Evolutionary conservation across 1,140 invertebrate species (phyloP), one percentile per base, ranked within the genome.

Genomic region (Bombus difficillimus): DNA sequence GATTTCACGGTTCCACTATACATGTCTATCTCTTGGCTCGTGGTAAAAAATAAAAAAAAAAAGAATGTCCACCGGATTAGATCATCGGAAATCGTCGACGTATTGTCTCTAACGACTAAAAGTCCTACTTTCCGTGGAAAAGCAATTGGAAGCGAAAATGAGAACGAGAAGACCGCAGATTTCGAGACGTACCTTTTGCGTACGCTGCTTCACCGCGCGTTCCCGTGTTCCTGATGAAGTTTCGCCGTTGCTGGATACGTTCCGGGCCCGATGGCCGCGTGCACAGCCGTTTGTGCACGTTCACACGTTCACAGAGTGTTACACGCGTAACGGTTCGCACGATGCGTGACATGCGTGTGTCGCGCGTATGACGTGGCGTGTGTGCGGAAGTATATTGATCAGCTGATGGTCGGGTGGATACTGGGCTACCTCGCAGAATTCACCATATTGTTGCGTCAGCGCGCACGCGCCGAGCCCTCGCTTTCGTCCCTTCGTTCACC

Each of bases 341-440:
- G 89, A 87, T 86, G 91, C 87, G 84, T 88, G 89, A 88, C 91
- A 91, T 92, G 89, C 88, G 90, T 93, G 90, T 93, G 90, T 80
- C 83, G 89, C 88, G 84, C 85, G 86, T 90, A 85, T 90, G 88
- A 90, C 86, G 88, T 90, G 88, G 86, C 89, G 89, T 90, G 89
- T 87, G 83, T 90, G 88, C 86, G 83, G 88, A 90, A 88, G 86
- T 93, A 93, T 94, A 94, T 94, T 91, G 93, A 94, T 94, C 93
- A 94, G 93, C 93, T 94, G 93, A 93, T 94, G 92, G 92, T 93
- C 93, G 93, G 93, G 93, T 93, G 93, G 90, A 93, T 93, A 94
- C 93, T 94, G 92, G 93, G 89, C 89, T 86, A 83, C 81, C 93
- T 93, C 92, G 88, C 79, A 90, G 92, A 94, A 92, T 93, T 94